Evolutionary conservation across 2,797 vertebrate genomes (phyloP).

Genomic region (Antennarius maculatus): DNA sequence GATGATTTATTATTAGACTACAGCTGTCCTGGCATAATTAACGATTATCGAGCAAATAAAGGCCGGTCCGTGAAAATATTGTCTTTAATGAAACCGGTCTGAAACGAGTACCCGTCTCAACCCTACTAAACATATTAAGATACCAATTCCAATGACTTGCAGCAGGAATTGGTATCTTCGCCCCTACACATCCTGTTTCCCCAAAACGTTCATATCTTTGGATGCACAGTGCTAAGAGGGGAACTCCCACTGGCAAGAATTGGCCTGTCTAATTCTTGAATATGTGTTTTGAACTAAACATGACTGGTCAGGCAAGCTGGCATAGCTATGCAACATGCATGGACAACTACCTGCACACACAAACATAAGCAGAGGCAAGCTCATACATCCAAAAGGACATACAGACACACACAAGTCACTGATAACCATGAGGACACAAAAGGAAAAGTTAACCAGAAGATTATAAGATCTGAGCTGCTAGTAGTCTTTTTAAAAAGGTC

Average conservation of each 20-base stretch:
- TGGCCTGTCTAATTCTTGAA: constrained; percentile 77
- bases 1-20: too few species aligned
- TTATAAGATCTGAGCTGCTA: constrained; percentile 28
- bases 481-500: constrained; percentile 40
- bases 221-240: constrained; percentile 66
- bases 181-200: constrained; percentile 37
- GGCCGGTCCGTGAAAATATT: too few species aligned
- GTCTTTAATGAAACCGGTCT: too few species aligned
- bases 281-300: constrained; percentile 59
- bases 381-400: constrained; percentile 9
- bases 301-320: constrained; percentile 49
- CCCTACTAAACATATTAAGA: too few species aligned
- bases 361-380: constrained; percentile 15
- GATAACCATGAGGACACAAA: constrained; percentile 21
- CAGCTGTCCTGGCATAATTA: too few species aligned
- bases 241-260: constrained; percentile 59
- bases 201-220: constrained; percentile 64
- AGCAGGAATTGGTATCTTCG: constrained; percentile 14
- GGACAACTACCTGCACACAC: constrained; percentile 30
- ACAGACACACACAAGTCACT: too few species aligned
- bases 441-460: constrained; percentile 24
- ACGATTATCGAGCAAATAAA: too few species aligned
- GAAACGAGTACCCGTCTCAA: too few species aligned
- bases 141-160: background rate
- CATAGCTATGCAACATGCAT: constrained; percentile 48